Conservation (phyloP, 2,113 vertebrate species). For the Muscicapa adusta region DNA sequence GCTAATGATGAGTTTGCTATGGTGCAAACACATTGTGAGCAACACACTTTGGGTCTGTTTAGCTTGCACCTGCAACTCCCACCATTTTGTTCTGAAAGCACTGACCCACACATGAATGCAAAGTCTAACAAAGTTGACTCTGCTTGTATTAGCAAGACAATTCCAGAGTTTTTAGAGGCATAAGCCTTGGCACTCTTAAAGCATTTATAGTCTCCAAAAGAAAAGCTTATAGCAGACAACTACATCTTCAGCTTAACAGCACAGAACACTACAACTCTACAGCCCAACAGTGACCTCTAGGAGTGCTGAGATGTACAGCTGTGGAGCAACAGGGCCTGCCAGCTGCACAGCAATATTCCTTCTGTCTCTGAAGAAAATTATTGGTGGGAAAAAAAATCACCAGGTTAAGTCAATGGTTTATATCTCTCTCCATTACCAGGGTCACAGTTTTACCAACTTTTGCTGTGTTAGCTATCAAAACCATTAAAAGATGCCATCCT, state of each 20-base stretch:
- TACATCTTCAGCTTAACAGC: not conserved
- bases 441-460: not conserved
- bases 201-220: not conserved
- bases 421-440: not conserved
- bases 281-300: constrained; percentile 15
- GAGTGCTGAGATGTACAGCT: not conserved
- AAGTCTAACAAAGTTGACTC: not conserved
- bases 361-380: not conserved
- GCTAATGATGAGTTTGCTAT: fast-evolving
- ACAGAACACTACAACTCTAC: not conserved
- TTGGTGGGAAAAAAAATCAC: not conserved
- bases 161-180: not conserved
- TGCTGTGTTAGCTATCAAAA: not conserved
- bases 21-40: not conserved
- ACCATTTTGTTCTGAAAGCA: not conserved
- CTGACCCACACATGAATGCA: not conserved
- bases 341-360: not conserved
- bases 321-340: not conserved
- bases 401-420: not conserved
- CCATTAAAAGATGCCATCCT: not conserved
- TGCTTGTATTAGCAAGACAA: not conserved
- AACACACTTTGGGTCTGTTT: not conserved
- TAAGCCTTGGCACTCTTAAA: not conserved
- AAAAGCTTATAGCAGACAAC: not conserved
- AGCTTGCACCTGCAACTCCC: not conserved